These are phyloP conservation scores for Rhinophrynus dorsalis DNA, from an alignment of 2,797 vertebrate genomes.

Conservation along the genomic window DNA sequence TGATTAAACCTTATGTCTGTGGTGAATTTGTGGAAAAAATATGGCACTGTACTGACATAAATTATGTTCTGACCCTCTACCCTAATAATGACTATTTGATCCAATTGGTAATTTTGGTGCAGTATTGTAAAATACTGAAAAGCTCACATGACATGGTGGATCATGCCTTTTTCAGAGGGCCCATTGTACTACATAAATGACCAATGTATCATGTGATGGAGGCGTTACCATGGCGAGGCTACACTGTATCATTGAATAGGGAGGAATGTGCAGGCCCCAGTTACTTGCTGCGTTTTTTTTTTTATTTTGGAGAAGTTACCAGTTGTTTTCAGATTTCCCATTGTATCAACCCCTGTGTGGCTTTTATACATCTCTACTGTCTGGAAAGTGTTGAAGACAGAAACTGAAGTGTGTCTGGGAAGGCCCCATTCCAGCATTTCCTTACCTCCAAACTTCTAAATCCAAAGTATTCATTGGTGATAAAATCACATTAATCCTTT, in stretches of 20 bases:
- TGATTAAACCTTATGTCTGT: slow-evolving; percentile 3
- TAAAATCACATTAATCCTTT: too few species aligned
- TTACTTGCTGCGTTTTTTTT: not conserved
- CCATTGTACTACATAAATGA: slow-evolving; percentile 41
- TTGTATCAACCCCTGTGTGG: slow-evolving; percentile 20
- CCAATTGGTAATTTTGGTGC: slow-evolving; percentile 32
- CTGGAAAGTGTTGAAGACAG: too few species aligned
- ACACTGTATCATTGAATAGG: slow-evolving; percentile 39
- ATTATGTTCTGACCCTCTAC: slow-evolving; percentile 8
- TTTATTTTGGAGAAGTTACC: slow-evolving; percentile 30
- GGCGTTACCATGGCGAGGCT: slow-evolving; percentile 32
- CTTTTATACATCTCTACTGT: not conserved
- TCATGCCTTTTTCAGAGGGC: slow-evolving; percentile 29
- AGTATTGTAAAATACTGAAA: slow-evolving; percentile 41
- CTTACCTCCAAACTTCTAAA: too few species aligned
- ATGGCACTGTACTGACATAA: slow-evolving; percentile 22
- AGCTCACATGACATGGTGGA: slow-evolving; percentile 43
- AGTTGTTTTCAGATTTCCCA: slow-evolving; percentile 14
- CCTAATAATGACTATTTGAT: slow-evolving; percentile 30
- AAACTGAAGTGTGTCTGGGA: too few species aligned
- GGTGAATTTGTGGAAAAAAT: slow-evolving; percentile 6
- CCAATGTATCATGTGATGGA: slow-evolving; percentile 30
- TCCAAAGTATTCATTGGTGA: too few species aligned
- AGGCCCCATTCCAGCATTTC: too few species aligned
- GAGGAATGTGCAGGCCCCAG: slow-evolving; percentile 35